These are phyloP conservation scores for Hassar affinis DNA, from an alignment of 2,113 vertebrate species.

Conservation along the genomic window DNA sequence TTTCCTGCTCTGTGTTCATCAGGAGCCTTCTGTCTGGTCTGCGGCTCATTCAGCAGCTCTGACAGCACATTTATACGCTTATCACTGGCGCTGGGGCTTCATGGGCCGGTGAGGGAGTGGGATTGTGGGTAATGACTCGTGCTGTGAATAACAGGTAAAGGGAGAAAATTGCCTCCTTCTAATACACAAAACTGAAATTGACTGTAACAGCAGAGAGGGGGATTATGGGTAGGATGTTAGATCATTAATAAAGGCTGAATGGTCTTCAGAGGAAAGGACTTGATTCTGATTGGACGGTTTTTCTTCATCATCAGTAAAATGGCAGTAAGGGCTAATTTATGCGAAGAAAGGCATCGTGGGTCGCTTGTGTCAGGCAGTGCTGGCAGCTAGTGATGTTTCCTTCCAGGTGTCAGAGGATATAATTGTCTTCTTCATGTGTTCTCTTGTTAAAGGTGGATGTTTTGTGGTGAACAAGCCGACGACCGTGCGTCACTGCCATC, in stretches of 20 bases:
- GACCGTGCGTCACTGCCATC: constrained; percentile 82
- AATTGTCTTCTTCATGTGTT: constrained; percentile 5
- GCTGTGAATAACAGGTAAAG: constrained; percentile 63
- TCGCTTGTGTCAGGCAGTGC: too few relatives aligned
- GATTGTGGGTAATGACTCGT: constrained; percentile 58
- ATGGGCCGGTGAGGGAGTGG: constrained; percentile 16
- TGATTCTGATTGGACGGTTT: too few relatives aligned
- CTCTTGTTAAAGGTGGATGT: constrained; percentile 81
- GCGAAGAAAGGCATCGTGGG: neutral
- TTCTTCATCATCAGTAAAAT: too few relatives aligned
- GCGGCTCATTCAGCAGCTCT: neutral
- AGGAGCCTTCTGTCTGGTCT: neutral
- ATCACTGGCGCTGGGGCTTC: neutral
- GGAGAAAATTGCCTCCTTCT: constrained; percentile 58
- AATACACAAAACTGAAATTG: constrained; percentile 30
- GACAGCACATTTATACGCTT: neutral
- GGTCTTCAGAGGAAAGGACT: too few relatives aligned
- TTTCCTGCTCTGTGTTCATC: neutral
- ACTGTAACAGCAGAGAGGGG: neutral
- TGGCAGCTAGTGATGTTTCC: constrained; percentile 66
- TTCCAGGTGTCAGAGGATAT: constrained; percentile 65
- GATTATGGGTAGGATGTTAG: neutral
- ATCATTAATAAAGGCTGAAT: too few relatives aligned
- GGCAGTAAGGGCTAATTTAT: neutral
- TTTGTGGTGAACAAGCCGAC: constrained; percentile 78